Percentiles rank a stretch among this genome's conserved stretches.
phyloP scores from a whole-genome alignment of 2,888 invertebrate species.

The Scrobipalpa atriplicella region DNA sequence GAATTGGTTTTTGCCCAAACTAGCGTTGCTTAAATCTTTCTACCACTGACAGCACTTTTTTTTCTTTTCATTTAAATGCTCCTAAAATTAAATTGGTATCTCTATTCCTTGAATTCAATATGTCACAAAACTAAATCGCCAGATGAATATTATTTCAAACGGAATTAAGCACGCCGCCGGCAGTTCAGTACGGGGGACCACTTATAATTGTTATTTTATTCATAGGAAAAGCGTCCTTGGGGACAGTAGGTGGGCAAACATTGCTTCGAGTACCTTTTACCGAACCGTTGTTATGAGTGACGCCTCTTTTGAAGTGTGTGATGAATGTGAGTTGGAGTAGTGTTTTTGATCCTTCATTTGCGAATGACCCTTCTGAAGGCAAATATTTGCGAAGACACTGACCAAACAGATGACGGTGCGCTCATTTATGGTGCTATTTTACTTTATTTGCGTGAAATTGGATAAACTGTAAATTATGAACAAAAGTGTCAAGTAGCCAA shows the following conservation, averaged over 20 bases:
- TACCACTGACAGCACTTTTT: no score
- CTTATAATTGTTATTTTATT: slow-evolving; percentile 84
- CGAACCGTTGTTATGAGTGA: slow-evolving; percentile 47
- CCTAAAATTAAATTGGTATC: no score
- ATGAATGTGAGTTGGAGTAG: slow-evolving; percentile 10
- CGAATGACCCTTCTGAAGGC: neutral
- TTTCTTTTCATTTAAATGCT: neutral
- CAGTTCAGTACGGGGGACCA: slow-evolving; percentile 60
- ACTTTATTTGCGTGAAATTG: slow-evolving; percentile 1
- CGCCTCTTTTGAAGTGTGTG: slow-evolving; percentile 33
- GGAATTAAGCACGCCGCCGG: slow-evolving; percentile 78
- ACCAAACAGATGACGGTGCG: neutral
- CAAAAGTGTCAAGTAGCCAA: neutral
- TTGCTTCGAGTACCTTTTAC: slow-evolving; percentile 77
- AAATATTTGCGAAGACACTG: slow-evolving; percentile 4
- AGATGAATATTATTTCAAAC: slow-evolving; percentile 82
- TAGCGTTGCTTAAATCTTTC: no score
- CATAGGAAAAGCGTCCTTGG: slow-evolving; percentile 80
- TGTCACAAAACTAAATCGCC: slow-evolving; percentile 65
- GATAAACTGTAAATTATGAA: neutral
- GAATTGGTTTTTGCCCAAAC: no score
- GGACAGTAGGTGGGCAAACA: slow-evolving; percentile 78
- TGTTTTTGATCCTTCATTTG: slow-evolving; percentile 17
- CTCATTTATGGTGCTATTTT: neutral
- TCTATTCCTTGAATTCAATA: slow-evolving; percentile 36